A percentile compares a stretch with the other conserved stretches of the same genome.
Conservation (phyloP, 2,888 invertebrate genomes). For the Netelia inedita region DNA sequence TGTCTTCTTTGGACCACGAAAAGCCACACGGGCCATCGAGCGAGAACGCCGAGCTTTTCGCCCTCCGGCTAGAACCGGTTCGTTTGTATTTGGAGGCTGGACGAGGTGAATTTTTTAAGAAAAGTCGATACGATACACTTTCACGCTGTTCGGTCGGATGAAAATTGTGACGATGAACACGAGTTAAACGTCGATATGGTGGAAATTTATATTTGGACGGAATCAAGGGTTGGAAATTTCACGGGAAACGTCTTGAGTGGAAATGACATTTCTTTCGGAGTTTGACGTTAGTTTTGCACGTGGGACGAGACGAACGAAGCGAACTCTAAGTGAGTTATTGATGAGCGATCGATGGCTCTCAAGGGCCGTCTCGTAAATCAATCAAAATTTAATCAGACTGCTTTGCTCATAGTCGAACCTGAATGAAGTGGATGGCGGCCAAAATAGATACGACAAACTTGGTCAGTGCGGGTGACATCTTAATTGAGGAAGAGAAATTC, state of each 20-base stretch:
- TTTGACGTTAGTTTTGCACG: conserved; percentile 2
- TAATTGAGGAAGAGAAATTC: neutral
- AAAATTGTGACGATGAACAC: neutral
- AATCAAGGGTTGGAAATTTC: no score
- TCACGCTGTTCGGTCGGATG: no score
- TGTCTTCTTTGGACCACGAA: conserved; percentile 10
- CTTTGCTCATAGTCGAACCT: neutral
- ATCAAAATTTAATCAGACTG: conserved; percentile 41
- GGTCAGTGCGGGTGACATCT: neutral
- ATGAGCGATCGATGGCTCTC: conserved; percentile 39
- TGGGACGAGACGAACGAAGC: conserved; percentile 12
- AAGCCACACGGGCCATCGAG: conserved; percentile 34
- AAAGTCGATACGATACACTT: conserved; percentile 42
- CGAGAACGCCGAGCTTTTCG: conserved; percentile 3
- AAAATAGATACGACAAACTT: neutral
- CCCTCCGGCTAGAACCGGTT: conserved; percentile 20
- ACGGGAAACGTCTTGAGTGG: no score
- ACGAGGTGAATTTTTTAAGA: conserved; percentile 52
- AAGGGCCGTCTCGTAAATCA: conserved; percentile 13
- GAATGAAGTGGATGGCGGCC: neutral
- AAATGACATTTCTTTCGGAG: neutral
- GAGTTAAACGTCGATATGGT: neutral
- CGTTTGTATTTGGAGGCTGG: conserved; percentile 38
- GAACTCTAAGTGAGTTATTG: conserved; percentile 46
- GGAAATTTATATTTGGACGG: neutral